Evolutionary conservation across 2,888 invertebrate species (phyloP).

Genomic region (Melinaea marsaeus): DNA sequence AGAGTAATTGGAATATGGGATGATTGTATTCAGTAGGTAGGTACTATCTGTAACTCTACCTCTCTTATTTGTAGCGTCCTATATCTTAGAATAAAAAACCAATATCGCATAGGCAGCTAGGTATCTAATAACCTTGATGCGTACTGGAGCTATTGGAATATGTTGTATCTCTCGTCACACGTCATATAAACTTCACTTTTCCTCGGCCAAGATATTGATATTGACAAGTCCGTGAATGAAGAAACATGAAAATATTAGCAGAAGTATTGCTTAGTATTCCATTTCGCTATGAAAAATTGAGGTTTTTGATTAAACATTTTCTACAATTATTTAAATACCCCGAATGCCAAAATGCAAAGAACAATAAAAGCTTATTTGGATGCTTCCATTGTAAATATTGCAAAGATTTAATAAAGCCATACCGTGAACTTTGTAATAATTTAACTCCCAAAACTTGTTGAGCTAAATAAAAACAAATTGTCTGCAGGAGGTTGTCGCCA

Average conservation of each 20-base stretch:
- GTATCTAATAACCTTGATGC: neutral
- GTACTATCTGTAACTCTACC: neutral
- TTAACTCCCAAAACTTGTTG: slow-evolving; percentile 21
- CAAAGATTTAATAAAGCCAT: neutral
- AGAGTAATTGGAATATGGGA: neutral
- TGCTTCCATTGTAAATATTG: no score
- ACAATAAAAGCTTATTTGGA: no score
- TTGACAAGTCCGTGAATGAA: slow-evolving; percentile 23
- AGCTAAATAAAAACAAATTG: slow-evolving; percentile 29
- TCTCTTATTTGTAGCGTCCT: neutral
- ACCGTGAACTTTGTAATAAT: neutral
- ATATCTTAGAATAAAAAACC: neutral
- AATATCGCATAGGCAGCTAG: neutral
- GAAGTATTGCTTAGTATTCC: neutral
- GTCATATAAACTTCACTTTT: slow-evolving; percentile 29
- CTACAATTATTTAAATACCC: no score
- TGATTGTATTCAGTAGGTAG: neutral
- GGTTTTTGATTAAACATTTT: neutral
- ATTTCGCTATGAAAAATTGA: neutral
- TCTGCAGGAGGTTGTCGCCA: slow-evolving; percentile 24
- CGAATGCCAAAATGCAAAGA: no score
- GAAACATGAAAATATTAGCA: slow-evolving; percentile 1
- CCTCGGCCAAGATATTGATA: slow-evolving; percentile 27
- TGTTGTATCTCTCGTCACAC: slow-evolving; percentile 27
- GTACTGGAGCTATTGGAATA: slow-evolving; percentile 11